Evolutionary conservation across 1,140 invertebrate species (phyloP), one percentile per base, ranked within the genome.

Genomic region (Heliothis subflexa): DNA sequence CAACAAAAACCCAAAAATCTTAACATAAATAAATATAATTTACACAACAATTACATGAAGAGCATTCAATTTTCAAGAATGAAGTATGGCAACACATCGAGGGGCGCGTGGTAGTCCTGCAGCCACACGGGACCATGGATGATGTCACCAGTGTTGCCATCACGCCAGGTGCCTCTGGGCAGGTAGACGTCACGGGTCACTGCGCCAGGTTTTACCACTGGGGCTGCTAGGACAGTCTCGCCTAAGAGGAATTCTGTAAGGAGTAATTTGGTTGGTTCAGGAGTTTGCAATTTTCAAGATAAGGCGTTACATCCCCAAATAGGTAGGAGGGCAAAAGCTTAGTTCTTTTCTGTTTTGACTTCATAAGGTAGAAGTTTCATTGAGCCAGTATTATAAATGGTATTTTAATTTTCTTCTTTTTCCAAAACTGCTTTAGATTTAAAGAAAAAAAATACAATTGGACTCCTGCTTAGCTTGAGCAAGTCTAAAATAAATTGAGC

Each of bases 161-260:
- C 89, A 16, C 71, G 88, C 92, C 92, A 94, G 16, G 45, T 57
- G 7, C 92, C 92, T 0, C 76, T 75, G 0, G 98, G 98, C 14
- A 98, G 89, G 91, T 98, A 98, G 54, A 99, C 95, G 86, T 98
- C 96, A 12, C 98, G 95, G 84, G 45, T 96, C 95, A n/a, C 96
- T 95, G 92, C 97, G 88, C 87, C 87, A 40, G 87, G 79, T 45
- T 96, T 94, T 16, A 98, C 81, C 1, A 99, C 96, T 0, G 98
- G 98, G 0, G 98, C 98, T 0, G 98, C 97, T 2, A 99, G 93
- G 28, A 98, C 95, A 21, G 96, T 95, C 84, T 98, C 96, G 4
- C 98, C 98, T 1, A 99, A 93, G 2, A 99, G 91, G 92, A 97
- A 99, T 91, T 98, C 97, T 98, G 90, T 9, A 94, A 95, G 62